Evolutionary conservation across 1,140 invertebrate genomes (phyloP).

Genomic region (Calephelis nemesis): DNA sequence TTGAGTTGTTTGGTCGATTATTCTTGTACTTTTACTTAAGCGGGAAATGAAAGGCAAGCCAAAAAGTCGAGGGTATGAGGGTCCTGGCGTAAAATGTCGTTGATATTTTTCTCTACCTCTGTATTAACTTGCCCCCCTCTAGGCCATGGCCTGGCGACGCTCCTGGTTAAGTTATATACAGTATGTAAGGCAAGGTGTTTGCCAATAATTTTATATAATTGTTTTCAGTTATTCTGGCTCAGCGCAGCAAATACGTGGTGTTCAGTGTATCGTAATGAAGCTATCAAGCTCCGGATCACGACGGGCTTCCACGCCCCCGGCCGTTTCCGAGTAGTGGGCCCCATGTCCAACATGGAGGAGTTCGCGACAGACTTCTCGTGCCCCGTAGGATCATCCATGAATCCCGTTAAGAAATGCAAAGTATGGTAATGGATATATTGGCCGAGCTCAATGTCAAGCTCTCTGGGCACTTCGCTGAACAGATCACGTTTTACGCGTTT

Average conservation of each 20-base stretch:
- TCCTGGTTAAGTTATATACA: too few species aligned
- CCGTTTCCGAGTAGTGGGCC: slow-evolving; percentile 91
- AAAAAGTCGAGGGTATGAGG: too few species aligned
- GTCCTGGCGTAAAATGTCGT: too few species aligned
- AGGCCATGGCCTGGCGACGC: too few species aligned
- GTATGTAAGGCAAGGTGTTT: too few species aligned
- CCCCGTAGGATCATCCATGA: slow-evolving; percentile 89
- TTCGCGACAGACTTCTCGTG: slow-evolving; percentile 94
- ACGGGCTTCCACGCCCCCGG: slow-evolving; percentile 89
- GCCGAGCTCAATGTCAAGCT: slow-evolving; percentile 19
- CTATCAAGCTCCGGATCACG: slow-evolving; percentile 86
- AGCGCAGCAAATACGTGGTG: slow-evolving; percentile 83
- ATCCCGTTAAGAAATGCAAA: slow-evolving; percentile 92
- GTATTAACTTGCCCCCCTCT: too few species aligned
- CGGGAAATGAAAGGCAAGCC: too few species aligned
- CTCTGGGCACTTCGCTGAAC: slow-evolving; percentile 22
- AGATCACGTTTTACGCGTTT: slow-evolving; percentile 18
- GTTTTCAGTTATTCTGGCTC: slow-evolving; percentile 83
- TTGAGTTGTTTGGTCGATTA: too few species aligned
- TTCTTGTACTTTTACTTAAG: too few species aligned
- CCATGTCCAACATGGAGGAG: slow-evolving; percentile 93
- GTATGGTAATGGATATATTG: slow-evolving; percentile 83
- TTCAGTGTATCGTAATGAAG: slow-evolving; percentile 83
- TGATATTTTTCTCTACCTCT: too few species aligned
- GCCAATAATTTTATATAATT: not conserved